Evolutionary conservation across 2,888 invertebrate genomes (phyloP), one percentile per base, ranked within the genome.

Genomic region (Dastarcus helophoroides): DNA sequence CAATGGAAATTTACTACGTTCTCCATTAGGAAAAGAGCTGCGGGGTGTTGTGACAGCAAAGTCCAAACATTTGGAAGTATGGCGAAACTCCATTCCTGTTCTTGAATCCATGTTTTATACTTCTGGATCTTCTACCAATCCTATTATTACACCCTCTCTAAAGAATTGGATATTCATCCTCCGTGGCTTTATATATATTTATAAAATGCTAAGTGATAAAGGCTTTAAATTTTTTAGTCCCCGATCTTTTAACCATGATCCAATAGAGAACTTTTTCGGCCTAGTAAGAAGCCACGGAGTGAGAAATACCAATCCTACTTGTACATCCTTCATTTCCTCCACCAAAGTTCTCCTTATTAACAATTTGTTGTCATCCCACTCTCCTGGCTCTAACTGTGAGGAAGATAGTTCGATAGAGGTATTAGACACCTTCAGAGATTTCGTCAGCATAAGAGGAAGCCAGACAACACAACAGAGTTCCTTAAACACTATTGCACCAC

Each of bases 311-410:
- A 41, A 40, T 27, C 41, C 38, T 3, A 40, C 37, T 7, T 40
- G 32, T 19, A 15, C 31, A 11, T 27, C 37, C 11, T 41, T 43
- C 31, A 26, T 32, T 22, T 21, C 28, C 14, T 38, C 35, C 4
- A 27, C n/a, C 15, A 43, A 41, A 30, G 26, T 33, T 7, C 24
- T 41, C 8, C 10, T 41, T 3, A 15, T 41, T 10, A 40, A 40
- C 13, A 43, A 41, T 33, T 37, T 41, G 11, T 25, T 33, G 14
- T 39, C 37, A 5, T 11, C 33, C 10, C 31, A 41, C 14, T 37
- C 35, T 8, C 33, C 22, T n/a, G n/a, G n/a, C n/a, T n/a, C n/a
- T n/a, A 41, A 37, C 21, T 40, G 38, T 31, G 41, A 41, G 19
- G 23, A 31, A 8, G 38, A 38, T 23, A 26, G 34, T 12, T 15